A percentile compares a stretch with the other conserved stretches of the same genome.
Evolutionary conservation across 2,888 invertebrate genomes (phyloP).

Genomic region (Torymus aiolomorphi): DNA sequence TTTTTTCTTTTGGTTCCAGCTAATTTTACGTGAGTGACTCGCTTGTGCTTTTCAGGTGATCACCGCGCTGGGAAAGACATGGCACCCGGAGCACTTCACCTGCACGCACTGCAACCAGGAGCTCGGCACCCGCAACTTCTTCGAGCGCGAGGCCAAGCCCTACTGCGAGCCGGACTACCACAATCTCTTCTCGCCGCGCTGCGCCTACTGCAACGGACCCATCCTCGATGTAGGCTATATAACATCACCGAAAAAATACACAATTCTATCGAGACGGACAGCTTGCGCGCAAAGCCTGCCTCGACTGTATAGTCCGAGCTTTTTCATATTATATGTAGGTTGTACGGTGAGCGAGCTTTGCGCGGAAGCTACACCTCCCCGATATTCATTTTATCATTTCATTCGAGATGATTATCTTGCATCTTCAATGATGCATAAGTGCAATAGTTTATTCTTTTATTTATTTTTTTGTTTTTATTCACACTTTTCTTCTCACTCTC

Average conservation of each 20-base stretch:
- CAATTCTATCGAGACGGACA: too few species aligned
- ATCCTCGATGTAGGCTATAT: conserved; percentile 91
- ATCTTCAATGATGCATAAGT: conserved; percentile 64
- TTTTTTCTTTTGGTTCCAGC: too few species aligned
- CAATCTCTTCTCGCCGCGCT: conserved; percentile 97
- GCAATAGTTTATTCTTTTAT: not conserved
- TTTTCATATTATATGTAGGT: too few species aligned
- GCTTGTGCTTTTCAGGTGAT: conserved; percentile 81
- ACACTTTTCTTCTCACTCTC: too few species aligned
- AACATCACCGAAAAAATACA: too few species aligned
- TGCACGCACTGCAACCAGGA: conserved; percentile 98
- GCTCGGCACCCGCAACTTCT: conserved; percentile 98
- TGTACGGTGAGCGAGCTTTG: too few species aligned
- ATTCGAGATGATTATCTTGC: too few species aligned
- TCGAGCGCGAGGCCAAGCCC: conserved; percentile 96
- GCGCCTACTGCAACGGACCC: conserved; percentile 98
- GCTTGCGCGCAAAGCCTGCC: too few species aligned
- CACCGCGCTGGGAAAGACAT: conserved; percentile 97
- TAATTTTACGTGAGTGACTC: too few species aligned
- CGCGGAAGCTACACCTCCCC: too few species aligned
- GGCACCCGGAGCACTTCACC: conserved; percentile 99
- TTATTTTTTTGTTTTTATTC: not conserved
- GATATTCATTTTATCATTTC: too few species aligned
- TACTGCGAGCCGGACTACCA: conserved; percentile 99
- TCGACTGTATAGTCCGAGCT: too few species aligned